Evolutionary conservation across 1,140 invertebrate genomes (phyloP).

Genomic region (Grapholita molesta): DNA sequence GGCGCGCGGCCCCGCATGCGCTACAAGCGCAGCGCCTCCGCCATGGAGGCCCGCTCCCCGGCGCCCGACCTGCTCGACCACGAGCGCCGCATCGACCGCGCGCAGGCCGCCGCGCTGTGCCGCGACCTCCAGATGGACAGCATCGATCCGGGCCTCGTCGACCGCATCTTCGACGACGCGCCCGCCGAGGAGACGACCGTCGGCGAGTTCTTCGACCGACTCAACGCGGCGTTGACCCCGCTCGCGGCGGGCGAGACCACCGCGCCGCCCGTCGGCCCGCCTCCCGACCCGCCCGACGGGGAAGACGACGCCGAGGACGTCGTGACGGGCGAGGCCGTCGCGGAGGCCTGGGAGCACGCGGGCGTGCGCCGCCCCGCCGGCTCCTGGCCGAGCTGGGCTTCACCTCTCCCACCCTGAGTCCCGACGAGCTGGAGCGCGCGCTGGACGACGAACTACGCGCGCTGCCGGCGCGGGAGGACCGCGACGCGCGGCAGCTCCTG

Average conservation of each 20-base stretch:
- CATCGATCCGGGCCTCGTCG: conserved; percentile 50
- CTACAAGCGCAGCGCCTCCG: conserved; percentile 57
- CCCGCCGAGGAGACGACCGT: conserved; percentile 47
- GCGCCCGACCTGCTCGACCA: conserved; percentile 41
- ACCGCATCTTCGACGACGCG: conserved; percentile 49
- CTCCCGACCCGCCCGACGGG: conserved; percentile 1
- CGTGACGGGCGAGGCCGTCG: conserved; percentile 75
- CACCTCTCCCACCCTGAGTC: conserved; percentile 80
- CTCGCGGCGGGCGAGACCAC: conserved; percentile 34
- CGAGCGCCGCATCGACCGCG: conserved; percentile 49
- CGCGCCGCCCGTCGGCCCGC: background rate
- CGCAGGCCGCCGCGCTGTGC: conserved; percentile 51
- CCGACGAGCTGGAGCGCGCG: conserved; percentile 84
- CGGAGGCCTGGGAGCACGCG: conserved; percentile 86
- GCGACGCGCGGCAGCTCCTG: conserved; percentile 45
- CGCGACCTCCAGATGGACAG: conserved; percentile 52
- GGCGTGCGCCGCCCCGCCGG: conserved; percentile 81
- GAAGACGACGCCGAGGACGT: conserved; percentile 39
- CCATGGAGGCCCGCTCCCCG: conserved; percentile 44
- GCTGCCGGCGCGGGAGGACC: conserved; percentile 54
- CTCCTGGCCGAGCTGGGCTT: conserved; percentile 86
- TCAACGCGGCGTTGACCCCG: conserved; percentile 49
- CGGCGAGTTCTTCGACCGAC: conserved; percentile 61
- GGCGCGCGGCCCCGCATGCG: conserved; percentile 38
- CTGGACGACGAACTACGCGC: conserved; percentile 86